Conservation (phyloP, 2,113 vertebrate genomes). For the Rhinichthys klamathensis region DNA sequence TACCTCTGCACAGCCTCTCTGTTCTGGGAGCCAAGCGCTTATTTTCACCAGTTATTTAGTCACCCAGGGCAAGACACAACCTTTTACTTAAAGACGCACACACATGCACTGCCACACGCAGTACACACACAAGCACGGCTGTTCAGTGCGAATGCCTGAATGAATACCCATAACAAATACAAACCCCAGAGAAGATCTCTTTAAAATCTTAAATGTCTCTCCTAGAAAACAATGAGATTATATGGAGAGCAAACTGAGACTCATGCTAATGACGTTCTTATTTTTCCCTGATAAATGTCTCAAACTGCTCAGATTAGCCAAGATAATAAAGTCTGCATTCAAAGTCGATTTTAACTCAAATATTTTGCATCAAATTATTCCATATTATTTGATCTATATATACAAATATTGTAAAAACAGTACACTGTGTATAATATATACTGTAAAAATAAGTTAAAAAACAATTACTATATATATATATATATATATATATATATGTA, state of each 20-base stretch:
- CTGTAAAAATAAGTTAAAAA: too few relatives aligned
- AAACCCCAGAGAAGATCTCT: background rate
- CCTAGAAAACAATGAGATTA: background rate
- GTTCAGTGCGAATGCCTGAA: background rate
- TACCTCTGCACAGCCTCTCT: constrained; percentile 56
- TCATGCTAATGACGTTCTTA: background rate
- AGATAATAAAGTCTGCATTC: background rate
- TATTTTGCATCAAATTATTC: background rate
- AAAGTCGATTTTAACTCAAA: background rate
- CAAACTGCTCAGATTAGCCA: too few relatives aligned
- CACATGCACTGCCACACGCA: constrained; percentile 16
- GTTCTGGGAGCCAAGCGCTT: constrained; percentile 60
- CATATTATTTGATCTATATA: background rate
- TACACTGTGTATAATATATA: too few relatives aligned
- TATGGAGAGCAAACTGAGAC: background rate
- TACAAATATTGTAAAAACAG: too few relatives aligned
- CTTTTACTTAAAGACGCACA: constrained; percentile 44
- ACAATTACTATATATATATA: too few relatives aligned
- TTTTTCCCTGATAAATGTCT: background rate
- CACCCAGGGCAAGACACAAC: constrained; percentile 57
- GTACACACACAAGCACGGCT: background rate
- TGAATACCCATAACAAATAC: constrained; percentile 22
- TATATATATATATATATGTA: too few relatives aligned
- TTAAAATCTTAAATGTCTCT: background rate
- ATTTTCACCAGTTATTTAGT: constrained; percentile 61